Conservation (phyloP, 2,113 vertebrate genomes). For the Xenopus borealis region DNA sequence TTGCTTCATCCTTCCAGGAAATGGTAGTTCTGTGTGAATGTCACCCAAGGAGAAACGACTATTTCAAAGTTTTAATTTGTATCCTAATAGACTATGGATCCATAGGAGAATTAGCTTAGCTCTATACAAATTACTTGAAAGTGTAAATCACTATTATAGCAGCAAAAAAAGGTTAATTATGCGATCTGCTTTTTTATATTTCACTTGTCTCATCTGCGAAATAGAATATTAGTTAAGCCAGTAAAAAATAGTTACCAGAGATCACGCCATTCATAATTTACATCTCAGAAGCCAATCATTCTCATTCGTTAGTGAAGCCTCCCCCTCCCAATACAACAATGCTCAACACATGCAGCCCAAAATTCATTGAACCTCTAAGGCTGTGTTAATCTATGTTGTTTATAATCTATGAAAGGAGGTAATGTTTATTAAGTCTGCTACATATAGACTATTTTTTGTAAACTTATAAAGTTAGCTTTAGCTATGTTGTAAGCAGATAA, state of each 20-base stretch:
- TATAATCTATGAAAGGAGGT: too few species aligned
- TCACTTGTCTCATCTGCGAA: too few species aligned
- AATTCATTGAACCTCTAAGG: too few species aligned
- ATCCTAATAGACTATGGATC: background rate
- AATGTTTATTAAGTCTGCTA: too few species aligned
- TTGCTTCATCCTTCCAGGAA: conserved; percentile 3
- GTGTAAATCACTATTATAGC: background rate
- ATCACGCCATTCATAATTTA: background rate
- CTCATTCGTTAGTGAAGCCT: too few species aligned
- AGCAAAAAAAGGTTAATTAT: background rate
- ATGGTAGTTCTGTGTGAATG: background rate
- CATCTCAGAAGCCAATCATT: background rate
- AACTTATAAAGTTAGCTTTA: too few species aligned
- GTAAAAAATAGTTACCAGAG: background rate
- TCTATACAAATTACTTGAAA: background rate
- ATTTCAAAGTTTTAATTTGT: background rate
- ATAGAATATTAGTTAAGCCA: background rate
- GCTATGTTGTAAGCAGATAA: too few species aligned
- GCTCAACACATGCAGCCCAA: too few species aligned
- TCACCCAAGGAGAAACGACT: background rate
- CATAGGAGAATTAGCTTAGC: background rate
- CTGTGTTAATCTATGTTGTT: too few species aligned
- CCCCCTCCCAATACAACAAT: too few species aligned
- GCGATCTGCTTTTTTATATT: background rate
- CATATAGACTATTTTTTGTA: too few species aligned